Conservation (phyloP, 1,140 invertebrate genomes). For the Pogonomyrmex barbatus region DNA sequence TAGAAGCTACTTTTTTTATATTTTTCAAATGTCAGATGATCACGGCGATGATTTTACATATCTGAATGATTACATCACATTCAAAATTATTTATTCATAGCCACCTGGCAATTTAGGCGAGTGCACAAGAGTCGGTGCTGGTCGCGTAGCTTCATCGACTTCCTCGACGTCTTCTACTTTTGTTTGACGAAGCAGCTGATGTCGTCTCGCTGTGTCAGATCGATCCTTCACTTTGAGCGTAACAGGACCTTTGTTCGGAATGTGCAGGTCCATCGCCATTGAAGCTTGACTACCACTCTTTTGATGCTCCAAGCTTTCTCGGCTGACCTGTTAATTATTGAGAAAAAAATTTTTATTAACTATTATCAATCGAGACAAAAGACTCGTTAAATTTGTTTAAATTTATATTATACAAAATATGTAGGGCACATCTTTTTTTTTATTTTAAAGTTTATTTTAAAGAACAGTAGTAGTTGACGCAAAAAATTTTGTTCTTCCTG, state of each 20-base stretch:
- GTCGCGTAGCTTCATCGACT: conserved; percentile 76
- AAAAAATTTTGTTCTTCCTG: neutral
- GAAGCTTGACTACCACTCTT: conserved; percentile 89
- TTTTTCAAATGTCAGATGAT: neutral
- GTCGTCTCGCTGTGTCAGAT: conserved; percentile 90
- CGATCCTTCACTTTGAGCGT: conserved; percentile 90
- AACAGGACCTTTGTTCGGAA: conserved; percentile 88
- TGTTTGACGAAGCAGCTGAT: conserved; percentile 91
- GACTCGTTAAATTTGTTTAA: neutral
- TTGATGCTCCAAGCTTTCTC: conserved; percentile 85
- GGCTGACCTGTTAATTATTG: conserved; percentile 72
- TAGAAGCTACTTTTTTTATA: neutral
- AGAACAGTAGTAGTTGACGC: neutral
- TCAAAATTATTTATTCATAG: conserved; percentile 23
- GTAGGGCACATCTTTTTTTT: neutral
- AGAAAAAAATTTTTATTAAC: neutral
- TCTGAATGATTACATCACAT: neutral
- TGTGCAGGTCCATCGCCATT: conserved; percentile 91
- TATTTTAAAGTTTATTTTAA: neutral
- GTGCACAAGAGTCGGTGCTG: conserved; percentile 52
- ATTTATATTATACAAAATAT: conserved; percentile 7
- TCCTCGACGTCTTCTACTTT: conserved; percentile 88
- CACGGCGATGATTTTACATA: conserved; percentile 6
- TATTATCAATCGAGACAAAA: neutral
- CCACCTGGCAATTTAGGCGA: conserved; percentile 80